Evolutionary conservation across 2,113 vertebrate species (phyloP).

Genomic region (Barbus barbus): DNA sequence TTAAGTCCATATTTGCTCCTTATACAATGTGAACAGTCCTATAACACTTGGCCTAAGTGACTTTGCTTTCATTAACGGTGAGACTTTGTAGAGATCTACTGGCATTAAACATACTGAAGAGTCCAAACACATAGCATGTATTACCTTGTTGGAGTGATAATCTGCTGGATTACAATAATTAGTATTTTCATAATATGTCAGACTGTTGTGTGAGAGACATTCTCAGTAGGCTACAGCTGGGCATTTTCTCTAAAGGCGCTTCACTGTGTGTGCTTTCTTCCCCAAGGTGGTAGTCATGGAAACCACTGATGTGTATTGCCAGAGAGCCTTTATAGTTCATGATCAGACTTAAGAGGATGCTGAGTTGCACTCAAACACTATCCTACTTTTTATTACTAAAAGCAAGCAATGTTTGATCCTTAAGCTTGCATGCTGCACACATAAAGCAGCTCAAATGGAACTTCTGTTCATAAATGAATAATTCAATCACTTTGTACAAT

Average conservation of each 20-base stretch:
- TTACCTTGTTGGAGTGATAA: not conserved
- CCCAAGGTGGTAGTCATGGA: slow-evolving; percentile 51
- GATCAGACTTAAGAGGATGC: slow-evolving; percentile 43
- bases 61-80: not conserved
- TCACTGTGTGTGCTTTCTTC: slow-evolving; percentile 32
- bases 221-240: slow-evolving; percentile 29
- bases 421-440: not conserved
- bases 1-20: not conserved
- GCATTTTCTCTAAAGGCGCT: slow-evolving; percentile 30
- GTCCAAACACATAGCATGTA: not conserved
- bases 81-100: not conserved
- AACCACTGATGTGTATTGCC: slow-evolving; percentile 47
- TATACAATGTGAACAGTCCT: not conserved
- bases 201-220: slow-evolving; percentile 17
- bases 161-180: not conserved
- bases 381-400: slow-evolving; percentile 17
- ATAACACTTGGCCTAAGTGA: not conserved
- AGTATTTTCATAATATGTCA: not conserved
- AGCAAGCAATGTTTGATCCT: slow-evolving; percentile 27
- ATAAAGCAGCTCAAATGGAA: not conserved
- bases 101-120: not conserved
- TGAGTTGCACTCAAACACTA: slow-evolving; percentile 2
- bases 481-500: not conserved
- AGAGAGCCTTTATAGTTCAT: slow-evolving; percentile 40
- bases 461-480: not conserved